These are phyloP conservation scores for Pygmarrhopalites habei DNA, from an alignment of 1,140 invertebrate genomes.

Conservation along the genomic window DNA sequence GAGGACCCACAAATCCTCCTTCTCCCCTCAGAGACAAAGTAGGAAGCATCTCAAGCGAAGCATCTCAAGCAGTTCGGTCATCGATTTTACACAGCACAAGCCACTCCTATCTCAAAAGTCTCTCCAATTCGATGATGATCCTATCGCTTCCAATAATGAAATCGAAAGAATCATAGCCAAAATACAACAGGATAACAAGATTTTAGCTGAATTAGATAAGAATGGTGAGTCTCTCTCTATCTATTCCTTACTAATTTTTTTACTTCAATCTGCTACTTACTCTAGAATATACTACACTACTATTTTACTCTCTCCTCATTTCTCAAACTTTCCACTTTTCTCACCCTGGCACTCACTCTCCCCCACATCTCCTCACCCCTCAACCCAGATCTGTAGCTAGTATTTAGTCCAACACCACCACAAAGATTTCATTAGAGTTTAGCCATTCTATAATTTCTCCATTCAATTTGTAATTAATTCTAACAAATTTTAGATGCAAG, in stretches of 20 bases:
- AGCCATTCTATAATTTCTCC: no score
- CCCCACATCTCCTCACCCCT: no score
- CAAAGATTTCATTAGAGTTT: no score
- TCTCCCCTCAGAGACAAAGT: slow-evolving; percentile 34
- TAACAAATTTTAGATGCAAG: no score
- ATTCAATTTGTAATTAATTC: no score
- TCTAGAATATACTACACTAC: not conserved
- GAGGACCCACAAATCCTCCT: slow-evolving; percentile 35
- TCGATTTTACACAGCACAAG: slow-evolving; percentile 34
- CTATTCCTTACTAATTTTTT: not conserved
- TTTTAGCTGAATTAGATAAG: slow-evolving; percentile 73
- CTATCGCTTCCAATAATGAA: slow-evolving; percentile 49
- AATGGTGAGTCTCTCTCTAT: slow-evolving; percentile 40
- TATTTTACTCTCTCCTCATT: not conserved
- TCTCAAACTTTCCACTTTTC: slow-evolving; percentile 5
- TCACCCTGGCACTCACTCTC: not conserved
- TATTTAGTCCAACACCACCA: no score
- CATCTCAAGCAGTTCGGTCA: slow-evolving; percentile 25
- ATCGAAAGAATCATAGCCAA: slow-evolving; percentile 91
- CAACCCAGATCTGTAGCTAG: no score
- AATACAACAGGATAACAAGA: slow-evolving; percentile 78
- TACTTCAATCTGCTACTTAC: not conserved
- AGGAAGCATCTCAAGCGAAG: slow-evolving; percentile 37
- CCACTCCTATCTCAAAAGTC: slow-evolving; percentile 34
- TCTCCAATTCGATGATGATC: slow-evolving; percentile 37